phyloP scores from a whole-genome alignment of 2,888 invertebrate species.

The Sclerodermus sp. region DNA sequence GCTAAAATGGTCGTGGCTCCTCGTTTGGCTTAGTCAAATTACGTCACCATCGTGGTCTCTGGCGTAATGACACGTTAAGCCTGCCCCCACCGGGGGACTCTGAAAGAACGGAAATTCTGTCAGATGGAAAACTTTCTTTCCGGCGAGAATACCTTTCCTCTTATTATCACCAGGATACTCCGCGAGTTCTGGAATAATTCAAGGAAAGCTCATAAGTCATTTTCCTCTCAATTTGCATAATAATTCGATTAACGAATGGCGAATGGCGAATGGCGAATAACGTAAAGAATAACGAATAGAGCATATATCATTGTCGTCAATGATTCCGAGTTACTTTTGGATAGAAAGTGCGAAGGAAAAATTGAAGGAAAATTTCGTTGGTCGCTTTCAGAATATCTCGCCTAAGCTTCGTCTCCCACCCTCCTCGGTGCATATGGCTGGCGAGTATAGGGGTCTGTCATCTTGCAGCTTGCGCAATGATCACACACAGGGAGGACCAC shows the following conservation, averaged over 20 bases:
- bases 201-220: too few species aligned
- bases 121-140: slow-evolving; percentile 3
- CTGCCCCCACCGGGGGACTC: slow-evolving; percentile 21
- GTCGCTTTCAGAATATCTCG: too few species aligned
- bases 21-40: slow-evolving; percentile 40
- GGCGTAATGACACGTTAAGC: slow-evolving; percentile 38
- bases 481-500: slow-evolving; percentile 5
- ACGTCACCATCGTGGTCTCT: slow-evolving; percentile 22
- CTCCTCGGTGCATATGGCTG: slow-evolving; percentile 44
- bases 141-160: not conserved
- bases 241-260: too few species aligned
- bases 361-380: too few species aligned
- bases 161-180: not conserved
- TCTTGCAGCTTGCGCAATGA: slow-evolving; percentile 48
- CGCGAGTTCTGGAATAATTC: too few species aligned
- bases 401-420: slow-evolving; percentile 29
- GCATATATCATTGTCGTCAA: too few species aligned
- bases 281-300: too few species aligned
- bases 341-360: too few species aligned
- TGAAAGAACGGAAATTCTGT: slow-evolving; percentile 27
- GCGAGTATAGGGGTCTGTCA: slow-evolving; percentile 35
- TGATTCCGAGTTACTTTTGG: too few species aligned
- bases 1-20: slow-evolving; percentile 4
- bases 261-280: too few species aligned
- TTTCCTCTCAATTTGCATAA: too few species aligned